These are phyloP conservation scores for Podiceps cristatus DNA, from an alignment of 2,113 vertebrate genomes.

Conservation along the genomic window DNA sequence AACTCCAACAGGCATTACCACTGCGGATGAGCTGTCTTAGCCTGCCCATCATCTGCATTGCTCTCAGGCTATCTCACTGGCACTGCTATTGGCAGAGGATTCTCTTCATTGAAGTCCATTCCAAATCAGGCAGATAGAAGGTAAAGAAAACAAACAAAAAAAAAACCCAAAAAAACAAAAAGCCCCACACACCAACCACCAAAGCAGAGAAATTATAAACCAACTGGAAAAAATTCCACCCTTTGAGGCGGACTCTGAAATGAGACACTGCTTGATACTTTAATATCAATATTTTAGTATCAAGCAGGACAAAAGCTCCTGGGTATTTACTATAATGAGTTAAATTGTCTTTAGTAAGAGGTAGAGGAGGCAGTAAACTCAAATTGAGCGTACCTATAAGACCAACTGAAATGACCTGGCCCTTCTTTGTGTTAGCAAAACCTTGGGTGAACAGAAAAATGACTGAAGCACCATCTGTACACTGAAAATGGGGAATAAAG, in stretches of 20 bases:
- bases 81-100: not conserved
- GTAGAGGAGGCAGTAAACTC: not conserved
- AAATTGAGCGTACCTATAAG: not conserved
- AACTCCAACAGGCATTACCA: not conserved
- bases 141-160: not conserved
- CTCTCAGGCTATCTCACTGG: not conserved
- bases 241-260: not conserved
- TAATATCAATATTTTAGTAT: not conserved
- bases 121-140: not conserved
- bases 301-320: not conserved
- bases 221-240: rapidly evolving
- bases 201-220: not conserved
- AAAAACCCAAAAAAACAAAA: not conserved
- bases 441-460: not conserved
- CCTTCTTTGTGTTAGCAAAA: not conserved
- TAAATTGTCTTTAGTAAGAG: not conserved
- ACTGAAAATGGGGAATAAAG: not conserved
- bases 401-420: not conserved
- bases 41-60: not conserved
- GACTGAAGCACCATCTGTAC: not conserved
- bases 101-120: not conserved
- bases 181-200: no score
- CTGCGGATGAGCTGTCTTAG: not conserved
- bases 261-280: not conserved
- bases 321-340: not conserved